Evolutionary conservation across 2,888 invertebrate genomes (phyloP).

Genomic region (Aphelenchoides bicaudatus): DNA sequence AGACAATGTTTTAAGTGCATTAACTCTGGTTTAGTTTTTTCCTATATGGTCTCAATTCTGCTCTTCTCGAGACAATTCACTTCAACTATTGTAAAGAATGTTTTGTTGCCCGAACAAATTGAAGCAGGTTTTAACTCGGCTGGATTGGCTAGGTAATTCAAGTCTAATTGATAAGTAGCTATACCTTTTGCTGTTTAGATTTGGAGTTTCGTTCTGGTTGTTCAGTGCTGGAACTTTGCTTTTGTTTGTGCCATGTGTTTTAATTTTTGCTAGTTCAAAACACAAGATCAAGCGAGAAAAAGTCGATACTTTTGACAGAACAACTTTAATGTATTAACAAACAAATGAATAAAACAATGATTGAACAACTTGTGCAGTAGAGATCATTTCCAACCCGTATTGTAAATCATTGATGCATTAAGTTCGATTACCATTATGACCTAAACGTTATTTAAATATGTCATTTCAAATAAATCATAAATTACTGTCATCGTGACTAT

Average conservation of each 20-base stretch:
- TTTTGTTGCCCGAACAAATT: conserved; percentile 41
- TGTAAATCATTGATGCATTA: no score
- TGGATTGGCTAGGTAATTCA: not conserved
- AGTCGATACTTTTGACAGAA: conserved; percentile 18
- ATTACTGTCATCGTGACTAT: no score
- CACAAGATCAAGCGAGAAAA: conserved; percentile 20
- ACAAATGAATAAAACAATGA: not conserved
- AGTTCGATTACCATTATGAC: no score
- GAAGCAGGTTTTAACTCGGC: conserved; percentile 38
- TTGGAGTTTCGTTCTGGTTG: conserved; percentile 36
- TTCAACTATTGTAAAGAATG: conserved; percentile 34
- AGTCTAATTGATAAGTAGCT: not conserved
- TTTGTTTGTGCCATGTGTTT: conserved; percentile 28
- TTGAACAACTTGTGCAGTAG: no score
- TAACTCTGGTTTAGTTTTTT: conserved; percentile 34
- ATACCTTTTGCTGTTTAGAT: conserved; percentile 20
- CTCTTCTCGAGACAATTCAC: conserved; percentile 41
- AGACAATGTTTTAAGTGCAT: not conserved
- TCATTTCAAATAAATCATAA: no score
- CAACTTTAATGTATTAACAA: conserved; percentile 26
- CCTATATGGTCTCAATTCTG: conserved; percentile 33
- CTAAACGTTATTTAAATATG: no score
- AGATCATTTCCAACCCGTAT: no score
- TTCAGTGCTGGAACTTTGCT: conserved; percentile 19
- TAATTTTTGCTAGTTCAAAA: conserved; percentile 21